These are phyloP conservation scores for Austrofundulus limnaeus DNA, from an alignment of 2,113 vertebrate genomes.

Conservation along the genomic window DNA sequence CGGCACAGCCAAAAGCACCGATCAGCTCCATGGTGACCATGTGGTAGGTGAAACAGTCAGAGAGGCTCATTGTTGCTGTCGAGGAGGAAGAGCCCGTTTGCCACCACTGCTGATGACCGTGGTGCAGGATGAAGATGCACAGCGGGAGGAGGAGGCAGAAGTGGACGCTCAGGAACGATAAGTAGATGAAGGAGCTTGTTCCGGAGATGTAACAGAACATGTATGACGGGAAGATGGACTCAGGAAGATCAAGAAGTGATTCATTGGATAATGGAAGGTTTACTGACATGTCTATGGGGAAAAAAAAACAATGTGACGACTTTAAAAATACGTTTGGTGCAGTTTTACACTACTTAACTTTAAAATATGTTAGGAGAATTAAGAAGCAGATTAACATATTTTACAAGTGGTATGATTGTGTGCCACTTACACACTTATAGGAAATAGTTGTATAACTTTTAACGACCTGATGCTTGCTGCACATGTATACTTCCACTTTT, in stretches of 20 bases:
- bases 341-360: no score
- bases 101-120: not conserved
- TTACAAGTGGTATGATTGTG: no score
- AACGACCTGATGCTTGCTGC: no score
- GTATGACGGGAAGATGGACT: not conserved
- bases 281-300: not conserved
- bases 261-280: not conserved
- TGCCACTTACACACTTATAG: no score
- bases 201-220: not conserved
- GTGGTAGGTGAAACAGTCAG: conserved; percentile 22
- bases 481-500: no score
- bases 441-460: no score
- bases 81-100: not conserved
- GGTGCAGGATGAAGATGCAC: conserved; percentile 3
- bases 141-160: conserved; percentile 1
- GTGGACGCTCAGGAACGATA: not conserved
- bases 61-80: not conserved
- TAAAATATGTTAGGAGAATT: no score
- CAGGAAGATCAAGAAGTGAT: no score
- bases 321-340: no score
- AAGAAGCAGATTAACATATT: no score
- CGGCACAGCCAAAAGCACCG: not conserved
- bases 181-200: not conserved
- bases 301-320: no score
- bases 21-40: conserved; percentile 12